phyloP scores from a whole-genome alignment of 2,113 vertebrate genomes.

The Syrmaticus mikado region DNA sequence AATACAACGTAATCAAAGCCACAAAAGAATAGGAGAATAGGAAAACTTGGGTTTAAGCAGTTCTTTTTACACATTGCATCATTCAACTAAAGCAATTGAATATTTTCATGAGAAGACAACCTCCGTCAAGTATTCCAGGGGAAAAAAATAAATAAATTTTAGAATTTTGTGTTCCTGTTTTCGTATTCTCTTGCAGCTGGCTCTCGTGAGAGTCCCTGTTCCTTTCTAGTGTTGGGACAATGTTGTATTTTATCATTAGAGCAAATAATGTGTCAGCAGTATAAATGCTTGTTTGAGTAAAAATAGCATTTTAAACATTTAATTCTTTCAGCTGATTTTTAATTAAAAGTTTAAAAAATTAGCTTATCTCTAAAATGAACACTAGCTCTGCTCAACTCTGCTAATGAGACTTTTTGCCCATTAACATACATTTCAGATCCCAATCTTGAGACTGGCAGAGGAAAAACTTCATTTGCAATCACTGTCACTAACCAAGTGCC shows the following conservation, averaged over 20 bases:
- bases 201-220: neutral
- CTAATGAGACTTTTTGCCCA: neutral
- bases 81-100: neutral
- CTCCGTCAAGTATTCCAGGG: neutral
- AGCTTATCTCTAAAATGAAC: neutral
- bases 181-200: neutral
- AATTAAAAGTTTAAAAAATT: neutral
- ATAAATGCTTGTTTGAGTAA: neutral
- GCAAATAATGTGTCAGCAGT: neutral
- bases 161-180: neutral
- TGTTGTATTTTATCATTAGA: neutral
- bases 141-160: rapidly evolving
- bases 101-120: neutral
- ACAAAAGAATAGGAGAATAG: neutral
- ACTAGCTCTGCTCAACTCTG: neutral
- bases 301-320: neutral
- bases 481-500: neutral
- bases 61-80: neutral
- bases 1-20: neutral
- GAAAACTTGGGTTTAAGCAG: neutral
- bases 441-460: neutral
- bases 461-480: neutral
- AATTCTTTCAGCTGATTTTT: neutral
- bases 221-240: neutral
- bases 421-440: neutral